Percentiles rank a stretch among this genome's conserved stretches.
Conservation (phyloP, 2,888 invertebrate species). For the Atrina japonica region DNA sequence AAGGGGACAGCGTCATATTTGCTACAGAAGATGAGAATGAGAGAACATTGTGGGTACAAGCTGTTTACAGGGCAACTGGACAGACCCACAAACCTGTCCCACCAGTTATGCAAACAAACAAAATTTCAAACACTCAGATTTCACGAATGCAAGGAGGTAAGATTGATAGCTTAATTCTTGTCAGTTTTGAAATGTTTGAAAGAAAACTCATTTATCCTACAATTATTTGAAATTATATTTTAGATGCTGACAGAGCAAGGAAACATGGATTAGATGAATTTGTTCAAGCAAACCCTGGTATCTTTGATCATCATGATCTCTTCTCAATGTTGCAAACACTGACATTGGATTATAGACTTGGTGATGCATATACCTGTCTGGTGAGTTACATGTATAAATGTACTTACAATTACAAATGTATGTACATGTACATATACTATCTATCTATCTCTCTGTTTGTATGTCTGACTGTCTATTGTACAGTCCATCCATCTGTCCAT, state of each 20-base stretch:
- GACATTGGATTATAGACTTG: constrained; percentile 96
- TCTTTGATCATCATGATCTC: constrained; percentile 95
- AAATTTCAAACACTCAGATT: constrained; percentile 85
- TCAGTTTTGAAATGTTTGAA: not conserved
- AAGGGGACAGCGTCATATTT: constrained; percentile 97
- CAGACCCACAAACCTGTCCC: constrained; percentile 99
- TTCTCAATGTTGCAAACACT: constrained; percentile 95
- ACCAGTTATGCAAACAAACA: constrained; percentile 85
- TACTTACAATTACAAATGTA: not conserved
- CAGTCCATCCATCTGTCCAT: no score
- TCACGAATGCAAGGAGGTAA: constrained; percentile 93
- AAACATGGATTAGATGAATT: constrained; percentile 99
- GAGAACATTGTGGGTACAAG: constrained; percentile 99
- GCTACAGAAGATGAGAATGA: constrained; percentile 88
- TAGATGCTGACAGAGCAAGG: constrained; percentile 94
- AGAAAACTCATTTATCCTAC: no score
- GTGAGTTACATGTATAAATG: no score
- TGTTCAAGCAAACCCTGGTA: constrained; percentile 99
- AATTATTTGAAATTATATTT: no score
- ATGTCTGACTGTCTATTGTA: no score
- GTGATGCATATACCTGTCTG: constrained; percentile 98
- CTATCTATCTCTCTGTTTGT: not conserved
- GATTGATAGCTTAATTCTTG: constrained; percentile 52
- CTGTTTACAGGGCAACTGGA: constrained; percentile 99
- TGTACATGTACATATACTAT: not conserved